Evolutionary conservation across 2,888 invertebrate genomes (phyloP).

Genomic region (Galerucella pusilla): DNA sequence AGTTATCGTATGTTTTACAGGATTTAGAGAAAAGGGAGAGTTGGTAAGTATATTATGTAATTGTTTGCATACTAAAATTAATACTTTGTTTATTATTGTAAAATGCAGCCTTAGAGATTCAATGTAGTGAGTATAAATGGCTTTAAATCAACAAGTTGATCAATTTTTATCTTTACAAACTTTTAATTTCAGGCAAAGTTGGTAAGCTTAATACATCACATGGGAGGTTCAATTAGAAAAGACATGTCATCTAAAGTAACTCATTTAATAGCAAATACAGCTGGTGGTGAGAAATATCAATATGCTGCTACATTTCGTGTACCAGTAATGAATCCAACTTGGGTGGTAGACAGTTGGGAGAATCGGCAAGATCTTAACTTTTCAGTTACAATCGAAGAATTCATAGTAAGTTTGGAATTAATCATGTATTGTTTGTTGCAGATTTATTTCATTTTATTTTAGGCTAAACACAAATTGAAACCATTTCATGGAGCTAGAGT

Average conservation of each 20-base stretch:
- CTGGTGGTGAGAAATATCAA: constrained; percentile 93
- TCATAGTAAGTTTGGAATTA: constrained; percentile 68
- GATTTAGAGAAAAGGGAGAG: constrained; percentile 90
- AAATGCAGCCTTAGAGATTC: not conserved
- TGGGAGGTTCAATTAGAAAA: constrained; percentile 95
- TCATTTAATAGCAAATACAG: constrained; percentile 91
- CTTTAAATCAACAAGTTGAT: not conserved
- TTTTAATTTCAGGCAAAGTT: constrained; percentile 76
- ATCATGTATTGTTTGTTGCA: not conserved
- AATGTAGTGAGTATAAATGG: not conserved
- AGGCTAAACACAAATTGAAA: constrained; percentile 80
- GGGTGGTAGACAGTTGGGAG: constrained; percentile 92
- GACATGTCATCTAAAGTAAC: constrained; percentile 91
- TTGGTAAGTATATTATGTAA: constrained; percentile 73
- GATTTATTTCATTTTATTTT: constrained; percentile 38
- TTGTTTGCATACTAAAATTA: not conserved
- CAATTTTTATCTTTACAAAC: constrained; percentile 30
- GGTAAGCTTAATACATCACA: constrained; percentile 91
- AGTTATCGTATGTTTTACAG: constrained; percentile 90
- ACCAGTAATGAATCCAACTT: constrained; percentile 87
- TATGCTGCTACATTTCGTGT: constrained; percentile 91
- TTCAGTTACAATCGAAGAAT: constrained; percentile 76
- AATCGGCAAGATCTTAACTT: constrained; percentile 77
- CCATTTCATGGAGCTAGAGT: constrained; percentile 90
- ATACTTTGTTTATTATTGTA: not conserved